Percentiles rank a stretch among this genome's conserved stretches.
These are phyloP conservation scores for Isaurus tuberculatus DNA, from an alignment of 92 coral and sea anemone genomes.

Conservation along the genomic window DNA sequence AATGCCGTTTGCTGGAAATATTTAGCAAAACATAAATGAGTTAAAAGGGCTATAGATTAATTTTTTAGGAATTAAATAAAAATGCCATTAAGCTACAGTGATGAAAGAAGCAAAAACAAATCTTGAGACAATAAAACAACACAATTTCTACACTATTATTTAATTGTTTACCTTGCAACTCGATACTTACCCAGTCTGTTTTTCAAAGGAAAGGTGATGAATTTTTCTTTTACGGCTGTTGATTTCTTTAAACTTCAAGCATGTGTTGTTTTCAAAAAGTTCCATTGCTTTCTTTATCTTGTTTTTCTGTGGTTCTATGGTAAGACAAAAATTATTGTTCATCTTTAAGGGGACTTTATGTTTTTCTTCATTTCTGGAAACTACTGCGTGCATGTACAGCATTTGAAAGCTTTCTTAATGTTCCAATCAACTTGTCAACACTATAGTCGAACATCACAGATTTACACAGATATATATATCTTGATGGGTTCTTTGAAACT, in stretches of 20 bases:
- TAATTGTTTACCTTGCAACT: background rate
- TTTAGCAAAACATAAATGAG: too few relatives aligned
- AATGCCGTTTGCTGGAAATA: too few relatives aligned
- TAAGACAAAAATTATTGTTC: background rate
- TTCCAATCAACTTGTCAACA: background rate
- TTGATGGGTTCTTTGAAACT: too few relatives aligned
- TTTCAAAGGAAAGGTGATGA: slow-evolving; percentile 55
- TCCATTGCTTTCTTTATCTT: slow-evolving; percentile 52
- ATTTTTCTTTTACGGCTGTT: slow-evolving; percentile 10
- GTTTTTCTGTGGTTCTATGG: background rate
- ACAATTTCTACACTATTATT: too few relatives aligned
- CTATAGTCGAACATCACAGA: background rate
- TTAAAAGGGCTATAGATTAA: too few relatives aligned
- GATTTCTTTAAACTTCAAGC: slow-evolving; percentile 57
- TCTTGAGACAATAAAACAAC: too few relatives aligned
- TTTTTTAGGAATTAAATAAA: too few relatives aligned
- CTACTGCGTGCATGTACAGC: background rate
- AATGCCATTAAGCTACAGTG: too few relatives aligned
- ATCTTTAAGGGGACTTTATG: background rate
- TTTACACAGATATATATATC: background rate
- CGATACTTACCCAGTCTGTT: slow-evolving; percentile 52
- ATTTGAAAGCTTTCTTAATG: background rate
- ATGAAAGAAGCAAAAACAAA: too few relatives aligned
- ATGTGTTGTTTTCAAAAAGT: slow-evolving; percentile 53
- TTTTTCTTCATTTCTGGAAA: background rate